These are phyloP conservation scores for Microctenopoma stevenorrisi DNA, from an alignment of 2,797 vertebrate genomes.

Conservation along the genomic window DNA sequence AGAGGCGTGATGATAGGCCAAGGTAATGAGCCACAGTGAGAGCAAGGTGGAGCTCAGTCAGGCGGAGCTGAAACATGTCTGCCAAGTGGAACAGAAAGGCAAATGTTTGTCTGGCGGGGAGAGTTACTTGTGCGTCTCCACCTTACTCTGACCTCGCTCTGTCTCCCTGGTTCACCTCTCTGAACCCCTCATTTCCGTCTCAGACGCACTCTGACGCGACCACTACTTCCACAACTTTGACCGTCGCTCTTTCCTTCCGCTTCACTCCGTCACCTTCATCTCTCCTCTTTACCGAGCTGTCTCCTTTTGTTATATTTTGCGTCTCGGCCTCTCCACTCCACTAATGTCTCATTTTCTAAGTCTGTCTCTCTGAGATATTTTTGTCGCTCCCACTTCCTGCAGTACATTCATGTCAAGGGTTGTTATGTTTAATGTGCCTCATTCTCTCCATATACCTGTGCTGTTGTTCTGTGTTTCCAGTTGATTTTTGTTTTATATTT, in stretches of 20 bases:
- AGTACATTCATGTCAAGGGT: conserved; percentile 4
- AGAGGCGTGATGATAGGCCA: conserved; percentile 66
- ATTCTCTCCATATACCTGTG: background rate
- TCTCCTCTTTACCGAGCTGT: conserved; percentile 38
- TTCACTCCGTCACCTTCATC: conserved; percentile 53
- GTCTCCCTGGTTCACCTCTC: conserved; percentile 33
- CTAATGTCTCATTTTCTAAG: conserved; percentile 35
- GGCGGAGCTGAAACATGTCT: conserved; percentile 68
- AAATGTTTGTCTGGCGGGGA: conserved; percentile 63
- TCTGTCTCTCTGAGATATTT: conserved; percentile 33
- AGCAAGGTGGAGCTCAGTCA: conserved; percentile 73
- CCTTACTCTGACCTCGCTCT: conserved; percentile 29
- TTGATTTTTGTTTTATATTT: background rate
- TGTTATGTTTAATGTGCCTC: conserved; percentile 30
- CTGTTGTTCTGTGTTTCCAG: background rate
- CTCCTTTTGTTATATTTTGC: conserved; percentile 18
- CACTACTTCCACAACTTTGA: conserved; percentile 49
- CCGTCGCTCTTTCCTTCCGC: conserved; percentile 21
- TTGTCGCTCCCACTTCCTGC: background rate
- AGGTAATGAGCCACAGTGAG: conserved; percentile 73
- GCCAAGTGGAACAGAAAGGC: conserved; percentile 65
- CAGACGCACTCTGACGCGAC: conserved; percentile 27
- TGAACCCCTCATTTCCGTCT: conserved; percentile 28
- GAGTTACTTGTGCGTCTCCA: conserved; percentile 33
- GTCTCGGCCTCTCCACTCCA: conserved; percentile 23